Percentiles rank a stretch among this genome's conserved stretches.
phyloP scores from a whole-genome alignment of 1,140 invertebrate genomes.

The Drosophila rufa region DNA sequence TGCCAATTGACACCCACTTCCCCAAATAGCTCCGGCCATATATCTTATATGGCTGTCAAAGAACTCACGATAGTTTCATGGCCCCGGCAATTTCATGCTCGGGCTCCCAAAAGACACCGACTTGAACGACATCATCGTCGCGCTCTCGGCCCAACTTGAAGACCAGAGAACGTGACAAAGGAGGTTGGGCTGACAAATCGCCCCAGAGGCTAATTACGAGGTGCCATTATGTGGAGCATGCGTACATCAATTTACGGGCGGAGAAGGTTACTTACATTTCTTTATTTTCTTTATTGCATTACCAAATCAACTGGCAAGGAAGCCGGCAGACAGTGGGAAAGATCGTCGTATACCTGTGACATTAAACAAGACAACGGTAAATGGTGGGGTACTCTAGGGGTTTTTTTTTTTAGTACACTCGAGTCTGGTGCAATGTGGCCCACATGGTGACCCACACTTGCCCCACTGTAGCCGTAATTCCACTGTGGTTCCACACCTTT shows the following conservation, averaged over 20 bases:
- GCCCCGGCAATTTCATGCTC: conserved; percentile 29
- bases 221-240: conserved; percentile 67
- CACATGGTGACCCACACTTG: conserved; percentile 46
- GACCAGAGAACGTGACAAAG: conserved; percentile 39
- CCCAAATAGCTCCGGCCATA: conserved; percentile 11
- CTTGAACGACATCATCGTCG: conserved; percentile 31
- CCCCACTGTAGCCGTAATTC: conserved; percentile 44
- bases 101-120: conserved; percentile 23
- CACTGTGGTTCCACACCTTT: conserved; percentile 53
- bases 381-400: conserved; percentile 14
- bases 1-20: conserved; percentile 39
- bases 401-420: background rate
- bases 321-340: conserved; percentile 19
- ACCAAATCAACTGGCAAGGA: conserved; percentile 27
- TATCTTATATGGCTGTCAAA: conserved; percentile 53
- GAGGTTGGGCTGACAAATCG: conserved; percentile 49
- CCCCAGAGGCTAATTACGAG: conserved; percentile 61
- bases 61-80: conserved; percentile 45
- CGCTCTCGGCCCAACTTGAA: conserved; percentile 8
- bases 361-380: conserved; percentile 62
- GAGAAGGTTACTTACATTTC: conserved; percentile 24
- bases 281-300: conserved; percentile 24
- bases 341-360: conserved; percentile 40
- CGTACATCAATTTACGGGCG: conserved; percentile 55
- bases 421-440: conserved; percentile 36